A percentile compares a stretch with the other conserved stretches of the same genome.
Conservation (phyloP, 2,113 vertebrate species). For the Marcusenius ussheri region DNA sequence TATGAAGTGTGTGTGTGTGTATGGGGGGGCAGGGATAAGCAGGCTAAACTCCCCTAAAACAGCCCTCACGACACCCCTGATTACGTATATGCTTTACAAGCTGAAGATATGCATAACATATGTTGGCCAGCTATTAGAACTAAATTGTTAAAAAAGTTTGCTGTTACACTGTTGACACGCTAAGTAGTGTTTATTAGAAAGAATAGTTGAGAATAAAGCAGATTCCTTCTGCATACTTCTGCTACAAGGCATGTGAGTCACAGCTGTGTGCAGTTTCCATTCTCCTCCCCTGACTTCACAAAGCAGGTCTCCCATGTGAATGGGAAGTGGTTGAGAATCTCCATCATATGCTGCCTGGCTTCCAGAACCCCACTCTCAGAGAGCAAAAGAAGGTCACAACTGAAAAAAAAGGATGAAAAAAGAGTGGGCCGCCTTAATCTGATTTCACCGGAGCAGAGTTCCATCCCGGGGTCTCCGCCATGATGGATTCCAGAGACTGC, state of each 20-base stretch:
- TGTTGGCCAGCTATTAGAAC: background rate
- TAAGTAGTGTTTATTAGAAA: background rate
- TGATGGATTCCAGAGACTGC: background rate
- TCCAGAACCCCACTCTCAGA: background rate
- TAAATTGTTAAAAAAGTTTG: background rate
- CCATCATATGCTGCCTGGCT: background rate
- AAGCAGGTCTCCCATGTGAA: background rate
- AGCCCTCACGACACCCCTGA: background rate
- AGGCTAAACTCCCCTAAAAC: background rate
- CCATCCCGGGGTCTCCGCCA: background rate
- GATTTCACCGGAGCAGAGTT: background rate
- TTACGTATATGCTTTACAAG: background rate
- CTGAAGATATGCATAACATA: background rate
- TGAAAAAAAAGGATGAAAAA: background rate
- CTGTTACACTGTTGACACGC: background rate
- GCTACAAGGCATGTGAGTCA: background rate
- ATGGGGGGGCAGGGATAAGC: background rate
- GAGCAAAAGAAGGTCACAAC: background rate
- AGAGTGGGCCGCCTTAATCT: background rate
- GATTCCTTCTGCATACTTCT: slow-evolving; percentile 1
- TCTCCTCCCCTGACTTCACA: background rate
- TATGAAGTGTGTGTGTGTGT: background rate
- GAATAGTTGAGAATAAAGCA: background rate
- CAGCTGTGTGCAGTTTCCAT: background rate
- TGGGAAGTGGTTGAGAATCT: background rate